Evolutionary conservation across 1,140 invertebrate genomes (phyloP).

Genomic region (Phymorhynchus buccinoides): DNA sequence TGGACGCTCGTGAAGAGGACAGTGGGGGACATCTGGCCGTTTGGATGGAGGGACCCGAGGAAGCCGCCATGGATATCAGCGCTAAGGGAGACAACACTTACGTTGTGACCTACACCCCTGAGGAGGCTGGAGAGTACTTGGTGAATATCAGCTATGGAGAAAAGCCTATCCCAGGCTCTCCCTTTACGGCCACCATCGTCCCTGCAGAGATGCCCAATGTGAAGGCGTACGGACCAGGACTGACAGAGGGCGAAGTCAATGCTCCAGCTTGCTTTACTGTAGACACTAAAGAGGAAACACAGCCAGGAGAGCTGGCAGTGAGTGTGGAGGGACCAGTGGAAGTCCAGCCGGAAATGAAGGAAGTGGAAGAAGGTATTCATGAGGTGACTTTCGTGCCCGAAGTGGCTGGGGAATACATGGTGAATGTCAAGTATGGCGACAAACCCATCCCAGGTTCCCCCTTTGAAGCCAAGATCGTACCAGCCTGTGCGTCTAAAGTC

Average conservation of each 20-base stretch:
- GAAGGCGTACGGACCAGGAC: constrained; percentile 79
- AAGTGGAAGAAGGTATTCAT: not conserved
- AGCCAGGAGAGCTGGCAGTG: not conserved
- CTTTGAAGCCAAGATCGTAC: constrained; percentile 84
- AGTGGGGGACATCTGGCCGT: constrained; percentile 83
- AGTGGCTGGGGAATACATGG: not conserved
- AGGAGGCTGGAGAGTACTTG: constrained; percentile 85
- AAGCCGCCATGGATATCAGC: constrained; percentile 85
- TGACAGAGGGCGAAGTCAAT: constrained; percentile 65
- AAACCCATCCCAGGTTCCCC: constrained; percentile 53
- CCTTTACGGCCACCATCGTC: constrained; percentile 85
- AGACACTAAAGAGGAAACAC: not conserved
- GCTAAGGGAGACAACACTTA: constrained; percentile 90
- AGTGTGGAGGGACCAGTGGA: not conserved
- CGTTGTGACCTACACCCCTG: constrained; percentile 86
- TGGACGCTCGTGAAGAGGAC: constrained; percentile 61
- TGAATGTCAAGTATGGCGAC: not conserved
- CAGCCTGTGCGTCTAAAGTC: constrained; percentile 79
- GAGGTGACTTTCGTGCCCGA: not conserved
- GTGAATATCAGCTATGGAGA: constrained; percentile 96
- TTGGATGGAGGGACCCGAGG: constrained; percentile 87
- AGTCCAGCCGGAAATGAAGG: not conserved
- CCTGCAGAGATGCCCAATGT: constrained; percentile 75
- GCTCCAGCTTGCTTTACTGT: constrained; percentile 19
- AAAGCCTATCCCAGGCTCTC: constrained; percentile 95